phyloP scores from a whole-genome alignment of 2,797 vertebrate genomes.

The Brotula barbata region DNA sequence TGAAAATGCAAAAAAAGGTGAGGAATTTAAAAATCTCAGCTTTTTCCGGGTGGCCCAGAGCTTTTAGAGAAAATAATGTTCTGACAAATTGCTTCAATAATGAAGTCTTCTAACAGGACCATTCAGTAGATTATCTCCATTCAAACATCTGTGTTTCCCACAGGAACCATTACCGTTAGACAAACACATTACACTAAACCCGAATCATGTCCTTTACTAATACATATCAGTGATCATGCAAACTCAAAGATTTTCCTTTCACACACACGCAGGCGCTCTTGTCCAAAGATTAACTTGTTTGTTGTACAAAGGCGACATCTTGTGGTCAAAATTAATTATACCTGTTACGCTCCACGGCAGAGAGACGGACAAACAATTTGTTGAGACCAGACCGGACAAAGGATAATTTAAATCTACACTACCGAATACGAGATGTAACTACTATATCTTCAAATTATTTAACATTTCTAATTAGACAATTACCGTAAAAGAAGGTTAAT shows the following conservation, averaged over 20 bases:
- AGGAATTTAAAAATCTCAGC: not conserved
- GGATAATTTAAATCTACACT: no score
- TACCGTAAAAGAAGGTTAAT: no score
- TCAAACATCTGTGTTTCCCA: not conserved
- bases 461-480: no score
- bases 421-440: no score
- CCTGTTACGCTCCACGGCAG: not conserved
- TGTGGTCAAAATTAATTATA: slow-evolving; percentile 34
- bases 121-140: not conserved
- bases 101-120: not conserved
- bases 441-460: no score
- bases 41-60: slow-evolving; percentile 12
- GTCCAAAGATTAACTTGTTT: not conserved
- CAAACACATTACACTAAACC: slow-evolving; percentile 3
- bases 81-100: slow-evolving; percentile 5
- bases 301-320: slow-evolving; percentile 44
- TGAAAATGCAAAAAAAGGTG: slow-evolving; percentile 3
- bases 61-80: not conserved
- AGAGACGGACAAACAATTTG: no score
- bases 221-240: not conserved
- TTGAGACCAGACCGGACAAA: no score
- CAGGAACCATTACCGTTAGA: slow-evolving; percentile 8
- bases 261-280: no score
- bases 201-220: not conserved
- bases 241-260: not conserved